Evolutionary conservation across 2,113 vertebrate species (phyloP), one percentile per base, ranked within the genome.

Genomic region (Brachionichthys hirsutus): DNA sequence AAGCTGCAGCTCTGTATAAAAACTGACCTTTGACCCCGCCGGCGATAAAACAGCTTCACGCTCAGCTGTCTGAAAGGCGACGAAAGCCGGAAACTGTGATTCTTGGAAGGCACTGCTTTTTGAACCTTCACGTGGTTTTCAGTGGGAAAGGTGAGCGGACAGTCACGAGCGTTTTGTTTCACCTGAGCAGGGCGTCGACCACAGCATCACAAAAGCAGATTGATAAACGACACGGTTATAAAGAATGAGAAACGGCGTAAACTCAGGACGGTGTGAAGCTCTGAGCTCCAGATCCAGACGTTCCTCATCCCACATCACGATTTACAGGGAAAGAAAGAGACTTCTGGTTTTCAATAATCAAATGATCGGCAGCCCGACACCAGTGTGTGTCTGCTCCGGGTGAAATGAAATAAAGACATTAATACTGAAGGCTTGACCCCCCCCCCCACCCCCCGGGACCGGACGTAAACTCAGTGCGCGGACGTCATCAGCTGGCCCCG

Each of bases 351-450:
- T 45, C 16, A 45, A 17, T 68, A 30, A 34, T 22, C 22, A 64
- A 22, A 35, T 54, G 15, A 22, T 48, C 53, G 50, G 47, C 11
- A 14, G 14, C 55, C 48, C 20, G 44, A 56, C 63, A 1, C 36
- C 47, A 60, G 14, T 44, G 56, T 41, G 17, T 55, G 51, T 46
- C 15, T n/a, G n/a, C n/a, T n/a, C n/a, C n/a, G n/a, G n/a, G 6
- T 47, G 10, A 16, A 51, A 53, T 59, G 43, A 74, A 71, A 67
- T 22, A 36, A 30, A 53, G 18, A 24, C 30, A 47, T 15, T 54
- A 73, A 84, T 59, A 84, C 72, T 82, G 51, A 79, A 70, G 47
- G 62, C 43, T 67, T 12, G 30, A 54, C 61, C 4, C 2, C 22
- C 14, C 20, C 54, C 13, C 44, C 20, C 16, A 35, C 34, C 40